Base-by-base conservation (phyloP, 2,888 invertebrate species). In the Chloromyia formosa region DNA sequence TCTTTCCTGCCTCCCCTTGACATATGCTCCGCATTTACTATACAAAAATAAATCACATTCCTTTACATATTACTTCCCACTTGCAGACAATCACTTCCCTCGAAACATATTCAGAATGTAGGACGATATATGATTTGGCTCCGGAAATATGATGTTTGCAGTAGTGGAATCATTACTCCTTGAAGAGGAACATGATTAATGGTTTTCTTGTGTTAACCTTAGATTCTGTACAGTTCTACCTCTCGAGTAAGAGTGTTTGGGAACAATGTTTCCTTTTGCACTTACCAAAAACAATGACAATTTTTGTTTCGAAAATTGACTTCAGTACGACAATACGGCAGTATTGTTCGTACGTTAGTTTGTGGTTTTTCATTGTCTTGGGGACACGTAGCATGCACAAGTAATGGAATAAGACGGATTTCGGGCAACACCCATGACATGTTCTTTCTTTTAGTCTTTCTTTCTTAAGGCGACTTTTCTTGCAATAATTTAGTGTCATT, bases 131-230 rank as follows among this genome's bases (percentile, higher is more conserved):
- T 61, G 23, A 61, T 61, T 61, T 35, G 27, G 23, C 27, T n/a
- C n/a, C 61, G 35, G 61, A 61, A 61, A 61, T 61, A 27, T 61
- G 60, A 60, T 60, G 61, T 61, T 35, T 61, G 35, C n/a, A 14
- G 35, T 61, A 5, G 23, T 1, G 35, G 61, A 35, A 27, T 61
- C 61, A 61, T 61, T 61, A 61, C n/a, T 27, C 61, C 35, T n/a
- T 23, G 12, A 23, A 61, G n/a, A 35, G 2, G 18, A 35, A 27
- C 14, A 35, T 61, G 61, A 61, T 61, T 61, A 61, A 61, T 61
- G 35, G 61, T n/a, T 61, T 35, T 23, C 35, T 20, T 61, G 20
- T 61, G 27, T 61, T 35, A 61, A 35, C 61, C 27, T 61, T 14
- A 27, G n/a, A 27, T 27, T 12, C 61, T 0, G 20, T n/a, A 22